Percentiles rank a stretch among this genome's conserved stretches.
phyloP scores from a whole-genome alignment of 2,113 vertebrate genomes.

The Cheirogaleus medius region DNA sequence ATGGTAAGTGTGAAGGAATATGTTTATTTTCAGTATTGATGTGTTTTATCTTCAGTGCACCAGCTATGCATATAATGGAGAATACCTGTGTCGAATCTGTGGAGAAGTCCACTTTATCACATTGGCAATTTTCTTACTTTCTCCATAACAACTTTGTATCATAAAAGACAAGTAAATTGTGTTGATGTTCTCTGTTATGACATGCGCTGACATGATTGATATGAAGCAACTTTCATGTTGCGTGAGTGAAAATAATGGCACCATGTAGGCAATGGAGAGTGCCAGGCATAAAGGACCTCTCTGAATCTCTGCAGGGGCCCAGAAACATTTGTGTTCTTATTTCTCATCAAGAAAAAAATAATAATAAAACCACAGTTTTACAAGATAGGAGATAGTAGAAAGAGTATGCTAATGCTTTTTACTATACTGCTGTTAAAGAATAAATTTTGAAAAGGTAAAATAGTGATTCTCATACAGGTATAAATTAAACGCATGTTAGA shows the following conservation, averaged over 20 bases:
- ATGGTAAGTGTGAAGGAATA: not conserved
- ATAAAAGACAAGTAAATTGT: slow-evolving; percentile 64
- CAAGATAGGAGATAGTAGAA: not conserved
- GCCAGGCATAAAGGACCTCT: not conserved
- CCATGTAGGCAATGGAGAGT: not conserved
- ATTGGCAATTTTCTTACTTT: slow-evolving; percentile 61
- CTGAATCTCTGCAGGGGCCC: not conserved
- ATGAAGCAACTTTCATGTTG: not conserved
- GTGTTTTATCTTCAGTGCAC: slow-evolving; percentile 26
- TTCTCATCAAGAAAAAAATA: not conserved
- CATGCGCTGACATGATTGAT: slow-evolving; percentile 55
- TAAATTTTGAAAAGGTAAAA: not conserved
- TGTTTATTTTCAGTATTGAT: slow-evolving; percentile 2
- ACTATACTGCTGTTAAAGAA: not conserved
- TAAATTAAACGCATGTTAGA: not conserved
- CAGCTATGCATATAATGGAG: slow-evolving; percentile 36
- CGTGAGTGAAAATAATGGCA: not conserved
- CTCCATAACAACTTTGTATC: slow-evolving; percentile 67
- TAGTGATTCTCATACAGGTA: not conserved
- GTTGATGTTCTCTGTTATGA: slow-evolving; percentile 64
- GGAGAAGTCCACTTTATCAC: slow-evolving; percentile 57
- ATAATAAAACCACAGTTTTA: not conserved
- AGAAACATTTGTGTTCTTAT: not conserved
- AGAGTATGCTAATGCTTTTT: not conserved
- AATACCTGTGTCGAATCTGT: not conserved